Evolutionary conservation across 1,140 invertebrate species (phyloP).

Genomic region (Pectinophora gossypiella): DNA sequence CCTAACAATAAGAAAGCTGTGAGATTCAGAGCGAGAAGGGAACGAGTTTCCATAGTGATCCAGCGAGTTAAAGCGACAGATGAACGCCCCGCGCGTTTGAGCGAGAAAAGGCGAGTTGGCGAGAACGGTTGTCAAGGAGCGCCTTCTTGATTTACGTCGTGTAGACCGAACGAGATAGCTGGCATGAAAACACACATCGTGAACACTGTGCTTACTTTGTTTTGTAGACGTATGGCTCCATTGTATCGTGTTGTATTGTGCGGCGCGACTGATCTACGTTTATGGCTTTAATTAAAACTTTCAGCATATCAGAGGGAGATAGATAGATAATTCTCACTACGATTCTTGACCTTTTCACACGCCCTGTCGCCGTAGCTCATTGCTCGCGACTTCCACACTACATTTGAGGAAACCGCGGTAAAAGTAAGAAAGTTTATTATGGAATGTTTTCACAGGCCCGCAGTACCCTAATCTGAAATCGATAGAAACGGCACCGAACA

Average conservation of each 20-base stretch:
- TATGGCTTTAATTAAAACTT: neutral
- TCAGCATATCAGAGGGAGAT: too few relatives aligned
- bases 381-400: neutral
- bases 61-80: neutral
- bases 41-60: neutral
- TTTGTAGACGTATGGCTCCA: neutral
- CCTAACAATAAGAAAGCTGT: neutral
- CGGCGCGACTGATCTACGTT: neutral
- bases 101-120: constrained; percentile 1
- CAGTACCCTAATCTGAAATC: constrained; percentile 73
- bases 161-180: neutral
- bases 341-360: neutral
- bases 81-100: constrained; percentile 2
- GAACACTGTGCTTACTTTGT: neutral
- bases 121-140: constrained; percentile 3
- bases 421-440: constrained; percentile 60
- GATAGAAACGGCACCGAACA: constrained; percentile 62
- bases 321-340: too few relatives aligned
- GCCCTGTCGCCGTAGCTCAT: neutral
- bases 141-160: constrained; percentile 2
- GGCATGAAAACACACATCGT: constrained; percentile 4
- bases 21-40: neutral
- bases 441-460: constrained; percentile 61
- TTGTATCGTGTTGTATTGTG: neutral
- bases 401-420: constrained; percentile 6